Conservation (phyloP, 2,888 invertebrate genomes). For the Folsomia candida region DNA sequence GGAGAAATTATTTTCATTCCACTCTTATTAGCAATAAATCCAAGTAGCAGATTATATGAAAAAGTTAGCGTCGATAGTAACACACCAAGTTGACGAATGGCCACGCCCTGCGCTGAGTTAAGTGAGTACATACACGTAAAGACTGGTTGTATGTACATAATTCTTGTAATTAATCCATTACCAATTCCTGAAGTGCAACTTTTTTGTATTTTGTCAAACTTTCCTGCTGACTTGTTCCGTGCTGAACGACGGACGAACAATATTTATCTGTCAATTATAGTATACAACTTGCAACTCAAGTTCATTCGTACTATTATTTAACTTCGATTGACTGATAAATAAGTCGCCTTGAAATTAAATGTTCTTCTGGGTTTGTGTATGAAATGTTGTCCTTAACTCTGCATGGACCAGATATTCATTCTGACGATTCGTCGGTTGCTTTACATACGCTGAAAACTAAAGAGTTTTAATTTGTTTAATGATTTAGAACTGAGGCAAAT, state of each 20-base stretch:
- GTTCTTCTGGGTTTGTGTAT: no score
- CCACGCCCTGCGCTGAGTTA: neutral
- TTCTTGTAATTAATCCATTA: neutral
- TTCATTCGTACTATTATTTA: no score
- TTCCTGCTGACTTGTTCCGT: no score
- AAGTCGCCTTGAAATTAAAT: no score
- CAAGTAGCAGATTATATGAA: no score
- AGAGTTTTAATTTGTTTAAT: neutral
- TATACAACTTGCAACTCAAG: no score
- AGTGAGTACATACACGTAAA: neutral
- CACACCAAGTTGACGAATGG: neutral
- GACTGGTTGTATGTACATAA: neutral
- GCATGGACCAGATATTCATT: no score
- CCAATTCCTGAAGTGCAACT: neutral
- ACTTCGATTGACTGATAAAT: no score
- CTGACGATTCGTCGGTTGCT: neutral
- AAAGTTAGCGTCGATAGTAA: neutral
- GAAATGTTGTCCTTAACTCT: no score
- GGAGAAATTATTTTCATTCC: neutral
- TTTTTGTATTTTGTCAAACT: neutral
- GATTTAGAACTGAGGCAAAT: neutral
- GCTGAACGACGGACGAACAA: no score
- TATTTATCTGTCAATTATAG: neutral
- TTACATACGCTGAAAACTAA: neutral
- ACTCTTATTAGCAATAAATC: neutral